Evolutionary conservation across 2,797 vertebrate genomes (phyloP), one percentile per base, ranked within the genome.

Genomic region (Spatula clypeata): DNA sequence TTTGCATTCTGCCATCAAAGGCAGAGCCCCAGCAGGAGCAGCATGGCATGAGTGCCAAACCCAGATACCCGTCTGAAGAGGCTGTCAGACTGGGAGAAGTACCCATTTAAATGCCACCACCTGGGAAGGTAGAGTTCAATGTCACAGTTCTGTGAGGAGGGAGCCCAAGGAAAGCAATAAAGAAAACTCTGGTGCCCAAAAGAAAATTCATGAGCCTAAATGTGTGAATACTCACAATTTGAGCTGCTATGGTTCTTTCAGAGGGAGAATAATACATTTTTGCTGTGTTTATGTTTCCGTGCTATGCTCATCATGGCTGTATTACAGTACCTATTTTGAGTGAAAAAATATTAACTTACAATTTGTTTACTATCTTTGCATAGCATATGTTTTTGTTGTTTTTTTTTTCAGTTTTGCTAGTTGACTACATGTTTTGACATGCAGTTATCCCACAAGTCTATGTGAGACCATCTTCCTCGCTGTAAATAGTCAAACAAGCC

Each of bases 181-280:
- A 88, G 58, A 32, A 15, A 71, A 66, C 1, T 7, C 11, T 3
- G 5, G 19, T 36, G 3, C 57, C 73, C 23, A 2, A 15, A 77
- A 54, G 4, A 21, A 36, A 11, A 26, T 42, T 64, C 4, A 1
- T 40, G 11, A 29, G 51, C 70, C 47, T 11, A 53, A 15, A 18
- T 18, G 23, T 51, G 70, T 44, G 15, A 60, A 18, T 32, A 18
- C 45, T 93, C 72, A 29, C 17, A 1, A 0, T 0, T n/a, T 76
- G 27, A 79, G 9, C n/a, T 67, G 38, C 29, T 51, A 4, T 1
- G 1, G 3, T 75, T 64, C 62, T 60, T 64, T 62, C 66, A 3
- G 1, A 8, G 44, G n/a, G 34, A 57, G 55, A 84, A 20, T 7
- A 2, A 0, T 17, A 21, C 0, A 3, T 18, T 69, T 75, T 49